Conservation (phyloP, 2,797 vertebrate genomes). For the Lophotriccus pileatus region DNA sequence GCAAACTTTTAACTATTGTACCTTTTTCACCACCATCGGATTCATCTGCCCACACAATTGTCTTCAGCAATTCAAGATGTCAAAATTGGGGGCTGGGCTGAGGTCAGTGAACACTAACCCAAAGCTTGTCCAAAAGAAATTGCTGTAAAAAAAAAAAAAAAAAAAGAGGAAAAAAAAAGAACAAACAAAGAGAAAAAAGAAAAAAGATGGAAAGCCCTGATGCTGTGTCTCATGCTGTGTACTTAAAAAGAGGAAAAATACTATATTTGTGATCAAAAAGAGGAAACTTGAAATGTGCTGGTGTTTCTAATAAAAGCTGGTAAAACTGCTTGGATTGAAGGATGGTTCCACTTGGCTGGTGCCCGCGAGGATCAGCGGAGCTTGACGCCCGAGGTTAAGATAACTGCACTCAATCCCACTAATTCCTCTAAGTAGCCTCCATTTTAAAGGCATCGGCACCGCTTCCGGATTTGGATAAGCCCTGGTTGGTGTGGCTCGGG, state of each 20-base stretch:
- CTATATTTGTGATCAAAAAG: conserved; percentile 78
- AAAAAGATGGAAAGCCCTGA: conserved; percentile 54
- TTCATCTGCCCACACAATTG: conserved; percentile 17
- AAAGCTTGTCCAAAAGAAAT: conserved; percentile 49
- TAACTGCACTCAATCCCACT: not conserved
- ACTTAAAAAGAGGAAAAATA: conserved; percentile 69
- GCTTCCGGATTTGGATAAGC: not conserved
- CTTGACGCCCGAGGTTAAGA: not conserved
- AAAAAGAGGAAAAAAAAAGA: not conserved
- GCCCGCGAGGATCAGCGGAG: conserved; percentile 2
- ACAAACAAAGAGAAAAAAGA: not conserved
- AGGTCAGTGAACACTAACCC: conserved; percentile 49
- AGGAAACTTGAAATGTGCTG: conserved; percentile 77
- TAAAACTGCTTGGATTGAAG: conserved; percentile 74
- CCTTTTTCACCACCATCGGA: conserved; percentile 5
- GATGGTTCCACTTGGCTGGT: conserved; percentile 71
- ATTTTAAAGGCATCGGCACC: not conserved
- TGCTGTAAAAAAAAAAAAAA: conserved; percentile 18
- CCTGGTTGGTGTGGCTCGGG: not conserved
- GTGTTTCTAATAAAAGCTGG: conserved; percentile 80
- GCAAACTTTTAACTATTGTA: conserved; percentile 7
- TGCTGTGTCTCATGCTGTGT: conserved; percentile 73
- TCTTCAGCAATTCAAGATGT: conserved; percentile 59
- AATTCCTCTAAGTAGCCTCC: not conserved
- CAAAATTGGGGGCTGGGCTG: conserved; percentile 31